Conservation (phyloP, 2,888 invertebrate genomes). For the Leucophenga montana region DNA sequence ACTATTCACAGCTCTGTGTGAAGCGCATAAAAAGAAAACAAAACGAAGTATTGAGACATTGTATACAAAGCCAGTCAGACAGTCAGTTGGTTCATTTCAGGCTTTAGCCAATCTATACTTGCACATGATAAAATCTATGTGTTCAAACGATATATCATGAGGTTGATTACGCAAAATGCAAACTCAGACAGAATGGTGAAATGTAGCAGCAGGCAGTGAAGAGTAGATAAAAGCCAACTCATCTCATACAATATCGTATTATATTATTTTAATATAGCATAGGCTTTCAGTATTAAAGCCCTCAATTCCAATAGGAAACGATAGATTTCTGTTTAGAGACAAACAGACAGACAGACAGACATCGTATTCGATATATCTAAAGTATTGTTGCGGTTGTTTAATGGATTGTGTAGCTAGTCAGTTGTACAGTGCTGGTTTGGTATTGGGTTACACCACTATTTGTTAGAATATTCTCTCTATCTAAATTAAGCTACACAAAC, state of each 20-base stretch:
- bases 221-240: neutral
- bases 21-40: slow-evolving; percentile 7
- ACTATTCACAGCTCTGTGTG: no score
- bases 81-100: no score
- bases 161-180: slow-evolving; percentile 67
- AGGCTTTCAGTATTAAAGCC: slow-evolving; percentile 55
- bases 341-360: no score
- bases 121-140: slow-evolving; percentile 61
- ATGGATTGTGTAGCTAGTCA: slow-evolving; percentile 50
- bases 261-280: slow-evolving; percentile 59
- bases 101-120: slow-evolving; percentile 47
- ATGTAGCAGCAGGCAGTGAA: no score
- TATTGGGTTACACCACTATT: neutral
- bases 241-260: slow-evolving; percentile 56
- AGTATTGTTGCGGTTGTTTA: slow-evolving; percentile 17
- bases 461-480: no score
- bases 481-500: slow-evolving; percentile 21
- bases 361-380: slow-evolving; percentile 31
- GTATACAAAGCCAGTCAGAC: neutral
- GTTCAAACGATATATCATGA: slow-evolving; percentile 68
- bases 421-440: slow-evolving; percentile 36
- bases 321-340: no score
- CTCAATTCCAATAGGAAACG: slow-evolving; percentile 45
- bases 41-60: no score
- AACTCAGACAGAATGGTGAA: slow-evolving; percentile 42